Percentiles rank a stretch among this genome's conserved stretches.
Conservation (phyloP, 1,140 invertebrate species). For the Ceratoteleas bidentatus region DNA sequence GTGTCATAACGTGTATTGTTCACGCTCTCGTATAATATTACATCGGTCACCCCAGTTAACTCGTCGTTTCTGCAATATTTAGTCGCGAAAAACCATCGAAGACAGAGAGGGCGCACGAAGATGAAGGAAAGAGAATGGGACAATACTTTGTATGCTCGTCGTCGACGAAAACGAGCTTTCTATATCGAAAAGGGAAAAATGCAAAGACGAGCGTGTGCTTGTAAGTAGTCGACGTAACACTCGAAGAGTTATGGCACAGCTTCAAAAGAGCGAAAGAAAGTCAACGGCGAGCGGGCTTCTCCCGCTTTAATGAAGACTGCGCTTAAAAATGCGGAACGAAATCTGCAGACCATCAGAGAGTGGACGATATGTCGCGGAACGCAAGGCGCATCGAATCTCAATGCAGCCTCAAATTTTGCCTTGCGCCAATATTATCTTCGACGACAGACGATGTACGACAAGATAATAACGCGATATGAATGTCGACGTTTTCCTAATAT, state of each 20-base stretch:
- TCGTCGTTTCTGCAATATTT: slow-evolving; percentile 33
- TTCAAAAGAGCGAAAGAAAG: slow-evolving; percentile 58
- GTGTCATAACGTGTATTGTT: background rate
- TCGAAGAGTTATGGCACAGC: slow-evolving; percentile 47
- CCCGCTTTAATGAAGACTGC: slow-evolving; percentile 39
- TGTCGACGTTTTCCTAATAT: too few species aligned
- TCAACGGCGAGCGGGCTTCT: slow-evolving; percentile 38
- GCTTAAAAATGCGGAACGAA: slow-evolving; percentile 38
- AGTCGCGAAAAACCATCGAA: slow-evolving; percentile 11
- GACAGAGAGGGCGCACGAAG: slow-evolving; percentile 14
- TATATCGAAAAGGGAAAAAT: slow-evolving; percentile 48
- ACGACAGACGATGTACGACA: too few species aligned
- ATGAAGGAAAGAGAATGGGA: slow-evolving; percentile 39
- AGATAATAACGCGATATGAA: too few species aligned
- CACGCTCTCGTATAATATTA: slow-evolving; percentile 10
- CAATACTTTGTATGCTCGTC: slow-evolving; percentile 57
- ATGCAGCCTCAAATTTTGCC: too few species aligned
- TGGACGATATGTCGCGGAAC: background rate
- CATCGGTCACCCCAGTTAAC: slow-evolving; percentile 10
- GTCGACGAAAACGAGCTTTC: slow-evolving; percentile 35
- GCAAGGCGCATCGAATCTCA: background rate
- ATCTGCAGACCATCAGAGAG: slow-evolving; percentile 34
- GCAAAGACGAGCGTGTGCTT: slow-evolving; percentile 36
- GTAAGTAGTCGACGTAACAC: slow-evolving; percentile 38
- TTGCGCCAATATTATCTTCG: too few species aligned